These are phyloP conservation scores for Drosophila mayri DNA, from an alignment of 1,140 invertebrate species.

Conservation along the genomic window DNA sequence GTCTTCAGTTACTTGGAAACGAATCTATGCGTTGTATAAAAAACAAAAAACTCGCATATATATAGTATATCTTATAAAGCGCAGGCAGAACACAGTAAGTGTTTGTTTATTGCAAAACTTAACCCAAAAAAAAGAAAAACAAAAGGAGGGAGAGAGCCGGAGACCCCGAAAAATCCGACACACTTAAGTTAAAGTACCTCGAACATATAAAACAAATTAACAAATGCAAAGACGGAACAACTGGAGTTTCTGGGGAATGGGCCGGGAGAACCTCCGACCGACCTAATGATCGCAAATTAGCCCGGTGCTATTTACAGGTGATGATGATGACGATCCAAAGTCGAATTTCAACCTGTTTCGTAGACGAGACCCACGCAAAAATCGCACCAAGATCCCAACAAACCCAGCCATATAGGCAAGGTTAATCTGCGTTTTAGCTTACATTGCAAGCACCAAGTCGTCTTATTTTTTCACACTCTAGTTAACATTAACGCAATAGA, in stretches of 20 bases:
- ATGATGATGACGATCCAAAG: conserved; percentile 29
- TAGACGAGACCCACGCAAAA: conserved; percentile 59
- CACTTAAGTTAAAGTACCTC: conserved; percentile 21
- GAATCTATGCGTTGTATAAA: conserved; percentile 55
- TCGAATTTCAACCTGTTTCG: conserved; percentile 56
- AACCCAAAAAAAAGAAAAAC: conserved; percentile 18
- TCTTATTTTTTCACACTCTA: conserved; percentile 70
- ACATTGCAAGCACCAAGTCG: conserved; percentile 58
- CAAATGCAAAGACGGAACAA: conserved; percentile 31
- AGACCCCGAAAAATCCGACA: conserved; percentile 25
- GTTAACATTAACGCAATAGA: conserved; percentile 54
- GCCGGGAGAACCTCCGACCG: conserved; percentile 32
- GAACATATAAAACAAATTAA: conserved; percentile 36
- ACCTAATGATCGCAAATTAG: conserved; percentile 42
- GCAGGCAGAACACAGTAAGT: conserved; percentile 68
- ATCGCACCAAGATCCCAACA: conserved; percentile 15
- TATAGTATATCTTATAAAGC: conserved; percentile 41
- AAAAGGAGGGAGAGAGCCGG: conserved; percentile 2
- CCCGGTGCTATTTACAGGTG: conserved; percentile 11
- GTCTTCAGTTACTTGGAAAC: conserved; percentile 73
- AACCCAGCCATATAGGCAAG: conserved; percentile 42
- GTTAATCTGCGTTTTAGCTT: conserved; percentile 59
- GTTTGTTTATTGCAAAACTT: conserved; percentile 76
- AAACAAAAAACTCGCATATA: conserved; percentile 26
- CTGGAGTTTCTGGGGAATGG: conserved; percentile 2